Evolutionary conservation across 2,888 invertebrate species (phyloP).

Genomic region (Drosophila sordidula): DNA sequence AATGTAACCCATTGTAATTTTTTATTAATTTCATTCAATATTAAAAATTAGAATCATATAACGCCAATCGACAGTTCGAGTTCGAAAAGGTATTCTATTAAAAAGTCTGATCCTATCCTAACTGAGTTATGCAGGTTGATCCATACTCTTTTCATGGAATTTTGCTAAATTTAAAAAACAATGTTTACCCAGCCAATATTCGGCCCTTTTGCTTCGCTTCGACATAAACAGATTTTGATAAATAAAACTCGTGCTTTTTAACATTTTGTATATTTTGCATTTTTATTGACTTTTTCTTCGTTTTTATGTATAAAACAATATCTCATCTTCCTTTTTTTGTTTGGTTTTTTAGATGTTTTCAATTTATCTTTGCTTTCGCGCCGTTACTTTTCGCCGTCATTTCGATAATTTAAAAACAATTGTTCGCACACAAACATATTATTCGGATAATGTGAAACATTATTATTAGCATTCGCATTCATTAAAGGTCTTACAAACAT

Average conservation of each 20-base stretch:
- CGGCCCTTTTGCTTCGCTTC: too few relatives aligned
- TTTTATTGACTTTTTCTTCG: slow-evolving; percentile 69
- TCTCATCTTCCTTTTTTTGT: slow-evolving; percentile 46
- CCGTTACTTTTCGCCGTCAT: slow-evolving; percentile 27
- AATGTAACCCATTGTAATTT: too few relatives aligned
- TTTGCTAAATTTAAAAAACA: too few relatives aligned
- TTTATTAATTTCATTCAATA: too few relatives aligned
- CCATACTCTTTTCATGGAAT: too few relatives aligned
- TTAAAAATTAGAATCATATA: too few relatives aligned
- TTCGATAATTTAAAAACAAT: slow-evolving; percentile 56
- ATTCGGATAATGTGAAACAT: slow-evolving; percentile 35
- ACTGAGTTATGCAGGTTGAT: too few relatives aligned
- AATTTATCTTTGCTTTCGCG: slow-evolving; percentile 5
- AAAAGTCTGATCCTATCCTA: too few relatives aligned
- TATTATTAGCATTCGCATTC: slow-evolving; percentile 30
- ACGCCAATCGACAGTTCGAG: too few relatives aligned
- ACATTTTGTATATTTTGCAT: slow-evolving; percentile 74
- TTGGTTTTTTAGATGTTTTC: slow-evolving; percentile 10
- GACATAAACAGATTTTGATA: neutral
- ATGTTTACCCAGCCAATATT: too few relatives aligned
- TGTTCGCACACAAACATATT: slow-evolving; percentile 42
- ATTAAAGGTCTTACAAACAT: slow-evolving; percentile 21
- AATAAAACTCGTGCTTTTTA: slow-evolving; percentile 38
- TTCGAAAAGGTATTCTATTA: too few relatives aligned
- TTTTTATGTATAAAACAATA: slow-evolving; percentile 77